These are phyloP conservation scores for Vulpes vulpes DNA, from an alignment of 2,113 vertebrate genomes.

Conservation along the genomic window DNA sequence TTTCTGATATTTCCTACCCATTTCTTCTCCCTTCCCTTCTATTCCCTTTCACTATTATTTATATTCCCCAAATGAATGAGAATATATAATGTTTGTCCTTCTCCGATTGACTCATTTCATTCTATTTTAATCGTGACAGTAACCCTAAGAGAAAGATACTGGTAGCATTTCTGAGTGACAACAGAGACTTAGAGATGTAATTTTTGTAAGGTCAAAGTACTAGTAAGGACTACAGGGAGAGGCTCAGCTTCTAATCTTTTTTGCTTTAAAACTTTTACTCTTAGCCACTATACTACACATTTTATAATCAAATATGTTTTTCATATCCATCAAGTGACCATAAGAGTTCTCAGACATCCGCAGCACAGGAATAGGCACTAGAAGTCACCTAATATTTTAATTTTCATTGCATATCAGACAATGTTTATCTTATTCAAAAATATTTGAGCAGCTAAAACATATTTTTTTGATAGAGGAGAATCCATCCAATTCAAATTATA, in stretches of 20 bases:
- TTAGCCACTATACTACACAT: background rate
- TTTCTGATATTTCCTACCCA: too few species aligned
- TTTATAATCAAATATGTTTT: background rate
- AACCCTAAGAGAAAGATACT: background rate
- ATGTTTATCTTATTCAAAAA: slow-evolving; percentile 47
- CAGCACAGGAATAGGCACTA: background rate
- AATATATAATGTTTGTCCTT: too few species aligned
- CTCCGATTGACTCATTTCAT: too few species aligned
- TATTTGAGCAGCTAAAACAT: slow-evolving; percentile 50
- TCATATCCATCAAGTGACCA: background rate
- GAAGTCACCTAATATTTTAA: background rate
- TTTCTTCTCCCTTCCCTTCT: too few species aligned
- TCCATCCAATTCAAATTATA: slow-evolving; percentile 67
- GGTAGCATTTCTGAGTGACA: background rate
- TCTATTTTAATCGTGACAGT: background rate
- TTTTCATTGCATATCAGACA: background rate
- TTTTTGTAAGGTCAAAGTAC: background rate
- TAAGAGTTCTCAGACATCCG: background rate
- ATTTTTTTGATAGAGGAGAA: slow-evolving; percentile 51
- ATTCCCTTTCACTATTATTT: too few species aligned
- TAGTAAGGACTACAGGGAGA: background rate
- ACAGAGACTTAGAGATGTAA: background rate
- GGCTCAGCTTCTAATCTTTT: background rate
- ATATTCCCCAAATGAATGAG: too few species aligned
- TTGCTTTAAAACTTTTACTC: background rate